Evolutionary conservation across 2,888 invertebrate species (phyloP).

Genomic region (Dascillus cervinus): DNA sequence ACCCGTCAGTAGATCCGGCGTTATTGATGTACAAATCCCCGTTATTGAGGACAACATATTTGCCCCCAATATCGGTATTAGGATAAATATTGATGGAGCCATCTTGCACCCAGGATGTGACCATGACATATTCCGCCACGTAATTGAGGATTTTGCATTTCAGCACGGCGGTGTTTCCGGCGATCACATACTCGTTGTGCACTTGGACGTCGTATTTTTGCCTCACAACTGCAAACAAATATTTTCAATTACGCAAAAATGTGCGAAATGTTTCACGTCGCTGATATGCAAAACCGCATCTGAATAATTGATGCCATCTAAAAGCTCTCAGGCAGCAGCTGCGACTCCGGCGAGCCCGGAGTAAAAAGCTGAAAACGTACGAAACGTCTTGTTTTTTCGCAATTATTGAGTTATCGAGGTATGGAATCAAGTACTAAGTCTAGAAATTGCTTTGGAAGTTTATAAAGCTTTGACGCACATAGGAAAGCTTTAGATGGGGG

Average conservation of each 20-base stretch:
- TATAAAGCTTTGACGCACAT: conserved; percentile 9
- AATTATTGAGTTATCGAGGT: conserved; percentile 3
- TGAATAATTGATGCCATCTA: conserved; percentile 26
- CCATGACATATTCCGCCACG: conserved; percentile 79
- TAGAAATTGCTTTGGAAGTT: conserved; percentile 8
- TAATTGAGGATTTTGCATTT: conserved; percentile 85
- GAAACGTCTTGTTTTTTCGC: conserved; percentile 1
- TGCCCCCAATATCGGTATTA: conserved; percentile 63
- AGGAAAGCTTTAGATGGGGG: conserved; percentile 9
- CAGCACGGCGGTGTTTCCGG: conserved; percentile 84
- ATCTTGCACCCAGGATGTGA: conserved; percentile 86
- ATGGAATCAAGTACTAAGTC: conserved; percentile 7
- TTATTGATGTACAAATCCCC: conserved; percentile 80
- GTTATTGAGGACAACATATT: conserved; percentile 70
- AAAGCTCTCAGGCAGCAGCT: conserved; percentile 23
- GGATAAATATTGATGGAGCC: conserved; percentile 72
- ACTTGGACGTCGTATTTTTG: conserved; percentile 85
- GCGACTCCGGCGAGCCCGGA: conserved; percentile 8
- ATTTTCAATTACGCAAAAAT: conserved; percentile 13
- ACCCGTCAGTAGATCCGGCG: conserved; percentile 69
- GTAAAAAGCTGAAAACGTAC: background rate
- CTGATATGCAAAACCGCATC: conserved; percentile 19
- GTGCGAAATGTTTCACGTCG: conserved; percentile 19
- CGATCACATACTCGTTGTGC: conserved; percentile 85
- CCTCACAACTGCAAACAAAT: conserved; percentile 61